Evolutionary conservation across 2,113 vertebrate species (phyloP), one percentile per base, ranked within the genome.

Genomic region (Dolichotis patagonum): DNA sequence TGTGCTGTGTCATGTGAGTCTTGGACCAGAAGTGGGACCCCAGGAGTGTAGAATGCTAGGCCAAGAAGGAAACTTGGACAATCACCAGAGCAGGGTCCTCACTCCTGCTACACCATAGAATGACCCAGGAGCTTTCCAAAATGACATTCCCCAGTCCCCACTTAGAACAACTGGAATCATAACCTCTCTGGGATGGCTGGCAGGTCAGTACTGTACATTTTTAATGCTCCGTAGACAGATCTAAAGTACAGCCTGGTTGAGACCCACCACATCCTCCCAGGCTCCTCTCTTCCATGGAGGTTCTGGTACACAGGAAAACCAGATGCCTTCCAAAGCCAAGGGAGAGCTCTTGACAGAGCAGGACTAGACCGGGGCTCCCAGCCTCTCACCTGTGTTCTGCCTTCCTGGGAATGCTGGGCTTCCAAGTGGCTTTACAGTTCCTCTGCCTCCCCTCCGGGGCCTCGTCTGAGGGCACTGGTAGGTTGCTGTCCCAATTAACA

Each of bases 401-500:
- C 6, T 54, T 58, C 16, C 3, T 24, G 35, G 65, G 58, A 65
- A 84, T 10, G 0, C 11, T 17, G 7, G 7, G 30, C 69, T 80
- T 20, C 38, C 0, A 0, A 32, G 60, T 4, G 9, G 60, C 20
- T 28, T 3, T 8, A 7, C 46, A 16, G 35, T 26, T 73, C 32
- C 60, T 56, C 75, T 43, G 4, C 17, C 81, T 26, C 38, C 22
- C 38, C 10, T 67, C 54, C 46, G 16, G 14, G 32, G 28, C 56
- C 46, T 43, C 78, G 54, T 91, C 46, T 8, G 69, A 65, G 95
- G 83, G 62, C 35, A 78, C 65, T 19, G 41, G 69, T 58, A 83
- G 32, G 67, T 82, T 95, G 63, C 83, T 98, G 94, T 97, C 73
- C 69, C 85, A 85, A 96, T 96, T 87, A 83, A 95, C 95, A 84